Base-by-base conservation (phyloP, 2,113 vertebrate species). In the Gallinago paraguaiae region DNA sequence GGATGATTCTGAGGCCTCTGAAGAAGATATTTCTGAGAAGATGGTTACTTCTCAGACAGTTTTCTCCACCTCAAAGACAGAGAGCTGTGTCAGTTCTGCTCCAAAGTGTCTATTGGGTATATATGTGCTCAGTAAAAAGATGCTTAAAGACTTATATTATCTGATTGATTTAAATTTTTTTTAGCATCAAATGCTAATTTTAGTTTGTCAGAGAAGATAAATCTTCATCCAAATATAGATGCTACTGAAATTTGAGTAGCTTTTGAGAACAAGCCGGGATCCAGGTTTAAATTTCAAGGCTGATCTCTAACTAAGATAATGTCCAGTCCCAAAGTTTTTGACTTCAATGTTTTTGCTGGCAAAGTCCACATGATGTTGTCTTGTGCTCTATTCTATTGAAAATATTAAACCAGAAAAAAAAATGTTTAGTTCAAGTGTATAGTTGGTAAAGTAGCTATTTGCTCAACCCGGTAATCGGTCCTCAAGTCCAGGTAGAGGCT, bases 1-100 rank as follows among this genome's bases (percentile, higher is more conserved):
- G 99, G 98, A 98, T 98, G 98, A 98, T 97, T 98, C 97, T 86
- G 82, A 94, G 95, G 94, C 92, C 95, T 95, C 92, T 80, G 93
- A 97, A 94, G 88, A 94, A 87, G 91, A 70, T 35, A 70, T 96
- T 97, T 94, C 95, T 93, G 80, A 78, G 61, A 86, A 88, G 60
- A 33, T 76, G 54, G 79, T 80, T 84, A 72, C 75, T 70, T n/a
- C 91, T 97, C 63, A 61, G 61, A 56, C 18, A 59, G 37, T 56
- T 72, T 83, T 93, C 85, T 68, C 53, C 78, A 43, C 33, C 59
- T 95, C 31, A 11, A 68, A 79, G 75, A 86, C 13, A 53, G 14
- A 86, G 13, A 2, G 5, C 39, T 86, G 17, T 64, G 76, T 30
- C n/a, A n/a, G 23, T 80, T 82, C 53, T 68, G 39, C 13, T 84